These are phyloP conservation scores for Hippocampus kuda DNA, from an alignment of 2,797 vertebrate species.

Conservation along the genomic window DNA sequence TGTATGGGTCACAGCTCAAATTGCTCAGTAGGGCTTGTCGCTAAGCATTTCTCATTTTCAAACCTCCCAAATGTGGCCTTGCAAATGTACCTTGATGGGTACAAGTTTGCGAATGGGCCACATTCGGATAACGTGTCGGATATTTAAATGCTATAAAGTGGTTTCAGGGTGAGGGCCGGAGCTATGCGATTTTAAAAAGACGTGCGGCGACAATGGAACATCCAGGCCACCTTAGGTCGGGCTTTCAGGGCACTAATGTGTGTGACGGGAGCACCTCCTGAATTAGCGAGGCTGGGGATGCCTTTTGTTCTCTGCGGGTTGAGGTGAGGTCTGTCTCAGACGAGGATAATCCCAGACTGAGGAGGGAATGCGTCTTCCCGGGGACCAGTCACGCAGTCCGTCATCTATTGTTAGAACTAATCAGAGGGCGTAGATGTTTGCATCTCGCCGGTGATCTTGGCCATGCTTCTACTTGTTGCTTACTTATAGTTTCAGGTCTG, in stretches of 20 bases:
- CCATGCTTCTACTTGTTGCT: conserved; percentile 4
- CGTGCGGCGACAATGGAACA: conserved; percentile 22
- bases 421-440: conserved; percentile 41
- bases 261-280: conserved; percentile 38
- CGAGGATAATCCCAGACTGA: conserved; percentile 47
- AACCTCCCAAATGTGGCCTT: conserved; percentile 14
- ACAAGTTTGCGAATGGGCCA: conserved; percentile 13
- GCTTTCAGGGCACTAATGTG: conserved; percentile 34
- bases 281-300: conserved; percentile 40
- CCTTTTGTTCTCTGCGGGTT: conserved; percentile 49
- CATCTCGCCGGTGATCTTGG: conserved; percentile 39
- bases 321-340: conserved; percentile 55
- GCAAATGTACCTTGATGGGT: conserved; percentile 15
- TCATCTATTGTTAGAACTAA: conserved; percentile 39
- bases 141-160: conserved; percentile 23
- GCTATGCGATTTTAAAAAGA: conserved; percentile 12
- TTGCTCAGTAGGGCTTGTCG: background rate
- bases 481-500: background rate
- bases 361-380: conserved; percentile 32
- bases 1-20: background rate
- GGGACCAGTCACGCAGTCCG: conserved; percentile 41
- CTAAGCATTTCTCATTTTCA: conserved; percentile 7
- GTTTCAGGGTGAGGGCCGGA: conserved; percentile 1
- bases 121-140: conserved; percentile 31
- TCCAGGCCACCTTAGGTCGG: conserved; percentile 22